A percentile compares a stretch with the other conserved stretches of the same genome.
Evolutionary conservation across 1,140 invertebrate species (phyloP).

Genomic region (Drosophila sulfurigaster): DNA sequence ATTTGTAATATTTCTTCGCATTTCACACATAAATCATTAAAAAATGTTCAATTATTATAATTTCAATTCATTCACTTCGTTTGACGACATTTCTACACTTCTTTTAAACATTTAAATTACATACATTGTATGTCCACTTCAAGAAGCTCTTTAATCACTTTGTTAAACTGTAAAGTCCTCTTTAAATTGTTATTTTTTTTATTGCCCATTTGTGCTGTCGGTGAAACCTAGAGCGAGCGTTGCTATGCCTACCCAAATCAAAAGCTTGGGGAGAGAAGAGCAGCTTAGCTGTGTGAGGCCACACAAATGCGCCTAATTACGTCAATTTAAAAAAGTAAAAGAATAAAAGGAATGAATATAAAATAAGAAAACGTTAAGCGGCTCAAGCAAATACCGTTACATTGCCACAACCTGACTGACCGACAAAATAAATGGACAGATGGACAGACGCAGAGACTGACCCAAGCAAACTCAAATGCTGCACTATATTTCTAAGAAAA

Average conservation of each 20-base stretch:
- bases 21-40: no score
- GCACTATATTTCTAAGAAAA: slow-evolving; percentile 58
- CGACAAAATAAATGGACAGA: neutral
- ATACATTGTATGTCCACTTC: neutral
- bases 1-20: no score
- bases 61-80: no score
- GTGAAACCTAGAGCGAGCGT: slow-evolving; percentile 17
- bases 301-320: slow-evolving; percentile 75
- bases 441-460: slow-evolving; percentile 3
- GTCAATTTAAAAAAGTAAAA: slow-evolving; percentile 56
- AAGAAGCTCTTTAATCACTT: neutral
- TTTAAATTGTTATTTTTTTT: slow-evolving; percentile 6
- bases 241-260: slow-evolving; percentile 54
- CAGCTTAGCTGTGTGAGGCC: slow-evolving; percentile 41
- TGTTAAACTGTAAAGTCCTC: slow-evolving; percentile 5
- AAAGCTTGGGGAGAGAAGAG: slow-evolving; percentile 12
- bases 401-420: slow-evolving; percentile 28
- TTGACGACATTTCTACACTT: no score
- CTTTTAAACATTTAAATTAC: no score
- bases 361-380: slow-evolving; percentile 48
- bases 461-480: slow-evolving; percentile 29
- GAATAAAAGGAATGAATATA: slow-evolving; percentile 29
- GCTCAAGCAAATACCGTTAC: slow-evolving; percentile 50
- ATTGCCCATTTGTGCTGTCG: slow-evolving; percentile 1
- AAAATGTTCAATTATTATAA: no score